Base-by-base conservation (phyloP, 2,888 invertebrate species). In the Venusia cambrica region DNA sequence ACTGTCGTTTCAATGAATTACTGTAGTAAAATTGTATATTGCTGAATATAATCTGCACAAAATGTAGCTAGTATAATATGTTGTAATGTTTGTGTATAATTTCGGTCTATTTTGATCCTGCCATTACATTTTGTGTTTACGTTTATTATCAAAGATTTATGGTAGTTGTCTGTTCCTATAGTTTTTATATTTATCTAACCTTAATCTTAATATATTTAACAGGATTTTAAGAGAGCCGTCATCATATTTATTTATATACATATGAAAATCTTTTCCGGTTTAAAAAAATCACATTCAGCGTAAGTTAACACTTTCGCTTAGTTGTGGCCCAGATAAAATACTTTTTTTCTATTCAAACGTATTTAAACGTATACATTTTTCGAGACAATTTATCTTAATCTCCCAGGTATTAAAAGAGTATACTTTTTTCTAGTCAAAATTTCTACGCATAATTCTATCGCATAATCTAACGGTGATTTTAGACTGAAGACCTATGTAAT, bases 401-500 rank as follows among this genome's bases (percentile, higher is more conserved):
- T n/a, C n/a, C n/a, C n/a, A n/a, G n/a, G n/a, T n/a, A n/a, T n/a
- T n/a, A n/a, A n/a, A n/a, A n/a, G n/a, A n/a, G n/a, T n/a, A n/a
- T n/a, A 28, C 26, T 30, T 48, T 36, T 40, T 48, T 56, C 57
- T 64, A 62, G 63, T 62, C 63, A 57, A 52, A 52, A 54, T 54
- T 56, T 14, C 44, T 27, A 51, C 25, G 46, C 51, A 51, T 56
- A 49, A 54, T 52, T 48, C 48, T 43, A 40, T 44, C 22, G 36
- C 41, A 48, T 46, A 44, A 31, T 38, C 24, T 39, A 35, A 47
- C 3, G 37, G 45, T 45, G 41, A 48, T 61, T 62, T 62, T 62
- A 58, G 72, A 75, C 70, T 73, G 71, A 73, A 5, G 49, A 40
- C 38, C 38, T 57, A 57, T 24, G n/a, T n/a, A n/a, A n/a, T 44